Evolutionary conservation across 2,888 invertebrate genomes (phyloP), one percentile per base, ranked within the genome.

Genomic region (Phlogophora meticulosa): DNA sequence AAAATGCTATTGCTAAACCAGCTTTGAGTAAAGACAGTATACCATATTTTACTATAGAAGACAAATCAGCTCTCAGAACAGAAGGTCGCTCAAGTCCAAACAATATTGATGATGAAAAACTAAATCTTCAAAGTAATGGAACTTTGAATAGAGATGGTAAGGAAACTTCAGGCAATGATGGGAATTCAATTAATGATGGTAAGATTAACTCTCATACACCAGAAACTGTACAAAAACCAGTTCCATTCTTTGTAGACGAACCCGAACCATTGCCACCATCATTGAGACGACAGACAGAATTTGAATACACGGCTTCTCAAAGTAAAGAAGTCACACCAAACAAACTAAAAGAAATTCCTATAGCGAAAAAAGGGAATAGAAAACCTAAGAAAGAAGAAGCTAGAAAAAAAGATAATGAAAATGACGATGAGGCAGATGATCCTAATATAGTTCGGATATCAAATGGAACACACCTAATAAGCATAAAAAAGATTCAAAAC

Each of bases 401-500:
- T 10, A 24, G 28, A 22, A 46, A 36, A 28, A 11, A 22, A 48
- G 4, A 22, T 2, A 5, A 2, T 20, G 43, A 43, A 15, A 48
- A 36, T 7, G 20, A n/a, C n/a, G 52, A 52, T 7, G 38, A 42
- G 0, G 32, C 28, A 28, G 28, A 9, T 22, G 63, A 74, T 2
- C 17, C 46, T 7, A 59, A 63, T 1, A 5, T 48, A 48, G 48
- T 58, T 17, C 46, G 11, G 5, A 66, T 64, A 20, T 49, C 58
- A 34, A 81, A 80, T 40, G 75, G 65, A 11, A 80, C 79, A 17
- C 81, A 81, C 17, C 2, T 63, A 1, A 63, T 75, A 22, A 62
- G 20, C 15, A 72, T 81, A 9, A 61, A 65, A 22, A 81, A 75
- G 51, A 42, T 68, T 11, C 20, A 0, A 15, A 20, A 69, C 9